phyloP scores from a whole-genome alignment of 2,888 invertebrate species.

The Tethea ocularis region DNA sequence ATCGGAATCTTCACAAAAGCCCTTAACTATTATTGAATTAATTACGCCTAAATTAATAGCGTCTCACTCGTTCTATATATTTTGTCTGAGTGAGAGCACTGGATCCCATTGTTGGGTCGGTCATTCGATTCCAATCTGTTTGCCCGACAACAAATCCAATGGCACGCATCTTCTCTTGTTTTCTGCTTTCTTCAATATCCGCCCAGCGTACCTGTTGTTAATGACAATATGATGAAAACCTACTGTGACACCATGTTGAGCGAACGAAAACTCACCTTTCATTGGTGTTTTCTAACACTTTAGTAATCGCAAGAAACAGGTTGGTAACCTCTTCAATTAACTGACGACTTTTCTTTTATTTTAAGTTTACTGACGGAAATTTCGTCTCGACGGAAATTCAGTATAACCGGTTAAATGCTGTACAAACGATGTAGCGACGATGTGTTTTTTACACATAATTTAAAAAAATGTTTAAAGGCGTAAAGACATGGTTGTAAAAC shows the following conservation, averaged over 20 bases:
- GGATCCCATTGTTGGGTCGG: slow-evolving; percentile 94
- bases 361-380: not conserved
- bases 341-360: not conserved
- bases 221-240: slow-evolving; percentile 70
- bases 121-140: slow-evolving; percentile 98
- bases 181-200: slow-evolving; percentile 96
- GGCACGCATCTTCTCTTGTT: slow-evolving; percentile 96
- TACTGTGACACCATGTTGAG: slow-evolving; percentile 23
- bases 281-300: slow-evolving; percentile 12
- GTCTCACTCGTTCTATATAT: slow-evolving; percentile 89
- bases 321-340: not conserved
- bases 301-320: slow-evolving; percentile 12
- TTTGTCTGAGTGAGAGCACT: slow-evolving; percentile 97
- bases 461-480: slow-evolving; percentile 13
- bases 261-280: slow-evolving; percentile 46
- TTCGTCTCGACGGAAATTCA: no score
- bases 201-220: slow-evolving; percentile 97
- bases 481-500: slow-evolving; percentile 43
- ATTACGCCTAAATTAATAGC: slow-evolving; percentile 29
- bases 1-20: not conserved
- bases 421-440: not conserved
- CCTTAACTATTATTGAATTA: not conserved
- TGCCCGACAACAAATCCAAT: slow-evolving; percentile 98
- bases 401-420: not conserved
- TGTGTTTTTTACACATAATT: no score